Base-by-base conservation (phyloP, 2,113 vertebrate species). In the Eretmochelys imbricata region DNA sequence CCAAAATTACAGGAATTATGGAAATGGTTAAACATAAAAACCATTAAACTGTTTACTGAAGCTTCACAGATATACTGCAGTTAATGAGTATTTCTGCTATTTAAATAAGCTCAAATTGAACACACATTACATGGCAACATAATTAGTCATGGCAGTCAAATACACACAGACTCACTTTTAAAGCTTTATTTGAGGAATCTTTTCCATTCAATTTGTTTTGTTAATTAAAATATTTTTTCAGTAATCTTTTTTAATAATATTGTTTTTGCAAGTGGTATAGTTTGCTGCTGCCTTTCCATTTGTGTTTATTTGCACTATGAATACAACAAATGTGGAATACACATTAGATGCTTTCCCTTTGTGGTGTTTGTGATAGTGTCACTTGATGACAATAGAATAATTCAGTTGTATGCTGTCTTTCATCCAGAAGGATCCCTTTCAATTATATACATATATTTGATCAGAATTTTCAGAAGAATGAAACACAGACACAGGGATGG, bases 21-120 rank as follows among this genome's bases (percentile, higher is more conserved):
- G 98, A 98, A 99, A 98, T 98, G 98, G 98, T 99, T 99, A 98
- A 98, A 99, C 98, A 98, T 98, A 98, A 98, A 98, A 98, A 98
- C 98, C 98, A 98, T 99, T 99, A 98, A 98, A 98, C 98, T 98
- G 98, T 98, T 98, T 98, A 98, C 97, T 98, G 98, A 99, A 98
- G 98, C 98, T 98, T 98, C 98, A 98, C 98, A 98, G 98, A 98
- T 98, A 98, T 97, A 98, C 98, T 98, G 98, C 97, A 98, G 98
- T 97, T 98, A 98, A 98, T 98, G 98, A 98, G 98, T 98, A 98
- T 99, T 98, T 98, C 98, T 98, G 98, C 97, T 98, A 98, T 98
- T 98, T 99, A 98, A 98, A 98, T 98, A 98, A 98, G 96, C 97
- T 97, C 97, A 98, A 99, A 98, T 98, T 98, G 98, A 98, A 98